Base-by-base conservation (phyloP, 92 coral and sea anemone species). In the Isaurus tuberculatus region DNA sequence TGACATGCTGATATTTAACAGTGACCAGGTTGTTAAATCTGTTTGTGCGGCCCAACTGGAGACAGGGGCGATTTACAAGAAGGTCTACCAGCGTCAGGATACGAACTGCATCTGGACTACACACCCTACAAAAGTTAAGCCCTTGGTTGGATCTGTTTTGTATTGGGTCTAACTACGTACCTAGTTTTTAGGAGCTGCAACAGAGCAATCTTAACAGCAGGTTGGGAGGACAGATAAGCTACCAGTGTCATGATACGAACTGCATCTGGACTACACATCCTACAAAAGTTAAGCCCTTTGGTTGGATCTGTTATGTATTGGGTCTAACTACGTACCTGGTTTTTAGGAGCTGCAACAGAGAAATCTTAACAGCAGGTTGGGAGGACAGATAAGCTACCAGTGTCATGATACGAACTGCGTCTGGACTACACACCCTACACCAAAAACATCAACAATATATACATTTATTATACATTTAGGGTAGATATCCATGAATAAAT, bases 361-460 rank as follows among this genome's bases (percentile, higher is more conserved):
- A 92, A 46, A 94, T 93, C 87, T 96, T 96, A 23, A 96, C 98
- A 65, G 99, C 99, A 13, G 99, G 99, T 72, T 96, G 99, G 4
- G 99, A 94, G 29, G 99, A 96, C 28, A 96, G 84, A 61, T 94
- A 96, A 4, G 99, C 99, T 26, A 96, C 72, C 79, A 96, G 63
- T 0, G 99, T 95, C 94, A 96, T 96, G 65, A 96, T 94, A 71
- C 99, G 98, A 36, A 96, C 92, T 22, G 92, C 99, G 79, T 93
- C 97, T 0, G 94, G 65, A 83, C 92, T 92, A 83, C 98, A 90
- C n/a, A 85, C 87, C 60, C 91, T 90, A 48, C 17, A 34, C 46
- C 46, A 4, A 40, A 9, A 40, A 2, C 46, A 40, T 40, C 11
- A 40, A n/a, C n/a, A n/a, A n/a, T n/a, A n/a, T n/a, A n/a, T n/a